Percentiles rank a stretch among this genome's conserved stretches.
Evolutionary conservation across 2,113 vertebrate genomes (phyloP).

Genomic region (Oreotrochilus melanogaster): DNA sequence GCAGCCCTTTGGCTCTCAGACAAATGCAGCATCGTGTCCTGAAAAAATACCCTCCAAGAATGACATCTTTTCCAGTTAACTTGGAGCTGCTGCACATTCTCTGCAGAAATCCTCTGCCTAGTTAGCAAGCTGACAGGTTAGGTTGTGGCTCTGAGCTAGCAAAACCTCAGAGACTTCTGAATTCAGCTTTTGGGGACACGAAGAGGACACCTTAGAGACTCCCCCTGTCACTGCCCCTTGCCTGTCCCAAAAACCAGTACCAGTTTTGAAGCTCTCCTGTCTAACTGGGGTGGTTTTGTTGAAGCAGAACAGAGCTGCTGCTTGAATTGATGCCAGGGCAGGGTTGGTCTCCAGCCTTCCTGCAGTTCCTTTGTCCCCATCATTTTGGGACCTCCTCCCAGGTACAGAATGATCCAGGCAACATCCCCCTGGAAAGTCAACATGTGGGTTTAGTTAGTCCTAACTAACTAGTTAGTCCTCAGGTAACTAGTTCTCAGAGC

Average conservation of each 20-base stretch:
- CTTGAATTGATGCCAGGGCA: not conserved
- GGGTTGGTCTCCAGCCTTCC: not conserved
- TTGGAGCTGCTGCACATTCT: not conserved
- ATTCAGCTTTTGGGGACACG: not conserved
- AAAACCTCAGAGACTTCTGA: not conserved
- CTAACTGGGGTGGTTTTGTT: not conserved
- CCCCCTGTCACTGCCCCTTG: not conserved
- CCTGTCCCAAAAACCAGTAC: not conserved
- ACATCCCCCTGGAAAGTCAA: not conserved
- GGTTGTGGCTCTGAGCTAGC: not conserved
- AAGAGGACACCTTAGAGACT: not conserved
- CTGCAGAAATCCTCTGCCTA: not conserved
- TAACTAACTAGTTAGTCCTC: not conserved
- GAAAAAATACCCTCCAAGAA: not conserved
- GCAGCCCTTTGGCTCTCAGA: not conserved
- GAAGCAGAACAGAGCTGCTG: not conserved
- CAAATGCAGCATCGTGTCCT: not conserved
- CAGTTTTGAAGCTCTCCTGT: not conserved
- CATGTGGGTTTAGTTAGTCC: not conserved
- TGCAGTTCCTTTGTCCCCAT: not conserved
- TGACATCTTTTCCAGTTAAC: not conserved
- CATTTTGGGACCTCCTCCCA: not conserved
- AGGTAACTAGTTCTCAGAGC: not conserved
- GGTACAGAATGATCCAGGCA: not conserved
- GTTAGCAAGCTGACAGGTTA: not conserved